A percentile compares a stretch with the other conserved stretches of the same genome.
Evolutionary conservation across 2,797 vertebrate genomes (phyloP).

Genomic region (Mycteria americana): DNA sequence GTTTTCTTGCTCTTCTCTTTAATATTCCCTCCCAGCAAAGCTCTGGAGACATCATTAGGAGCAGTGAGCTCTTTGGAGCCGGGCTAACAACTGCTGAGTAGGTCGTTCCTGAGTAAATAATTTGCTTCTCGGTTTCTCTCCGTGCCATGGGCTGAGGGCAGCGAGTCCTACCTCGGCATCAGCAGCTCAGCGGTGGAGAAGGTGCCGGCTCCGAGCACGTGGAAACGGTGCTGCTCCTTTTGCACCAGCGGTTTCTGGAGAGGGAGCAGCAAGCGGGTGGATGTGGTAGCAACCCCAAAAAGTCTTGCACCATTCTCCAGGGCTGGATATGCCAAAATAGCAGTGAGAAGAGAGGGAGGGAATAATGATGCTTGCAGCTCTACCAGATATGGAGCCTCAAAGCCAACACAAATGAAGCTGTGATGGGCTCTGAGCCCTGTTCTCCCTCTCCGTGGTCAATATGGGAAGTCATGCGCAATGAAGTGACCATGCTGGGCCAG

Average conservation of each 20-base stretch:
- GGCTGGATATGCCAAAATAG: neutral
- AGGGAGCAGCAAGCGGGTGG: neutral
- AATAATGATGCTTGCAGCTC: neutral
- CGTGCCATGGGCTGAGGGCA: neutral
- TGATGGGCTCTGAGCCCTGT: neutral
- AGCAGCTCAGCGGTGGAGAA: neutral
- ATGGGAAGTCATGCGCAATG: neutral
- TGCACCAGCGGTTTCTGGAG: neutral
- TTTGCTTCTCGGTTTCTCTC: neutral
- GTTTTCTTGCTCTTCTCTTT: neutral
- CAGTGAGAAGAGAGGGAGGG: neutral
- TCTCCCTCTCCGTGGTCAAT: rapidly evolving
- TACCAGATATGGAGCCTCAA: neutral
- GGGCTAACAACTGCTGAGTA: constrained; percentile 5
- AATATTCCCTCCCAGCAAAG: constrained; percentile 8
- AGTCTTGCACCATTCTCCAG: neutral
- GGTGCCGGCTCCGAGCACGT: rapidly evolving
- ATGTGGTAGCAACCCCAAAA: neutral
- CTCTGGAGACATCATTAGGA: constrained; percentile 53
- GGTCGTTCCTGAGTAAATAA: neutral
- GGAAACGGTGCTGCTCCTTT: neutral
- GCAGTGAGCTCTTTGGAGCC: neutral
- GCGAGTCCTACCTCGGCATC: neutral
- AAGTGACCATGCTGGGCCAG: neutral
- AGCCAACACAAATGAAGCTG: neutral